Conservation (phyloP, 2,888 invertebrate genomes). For the Phrixothrix hirtus region DNA sequence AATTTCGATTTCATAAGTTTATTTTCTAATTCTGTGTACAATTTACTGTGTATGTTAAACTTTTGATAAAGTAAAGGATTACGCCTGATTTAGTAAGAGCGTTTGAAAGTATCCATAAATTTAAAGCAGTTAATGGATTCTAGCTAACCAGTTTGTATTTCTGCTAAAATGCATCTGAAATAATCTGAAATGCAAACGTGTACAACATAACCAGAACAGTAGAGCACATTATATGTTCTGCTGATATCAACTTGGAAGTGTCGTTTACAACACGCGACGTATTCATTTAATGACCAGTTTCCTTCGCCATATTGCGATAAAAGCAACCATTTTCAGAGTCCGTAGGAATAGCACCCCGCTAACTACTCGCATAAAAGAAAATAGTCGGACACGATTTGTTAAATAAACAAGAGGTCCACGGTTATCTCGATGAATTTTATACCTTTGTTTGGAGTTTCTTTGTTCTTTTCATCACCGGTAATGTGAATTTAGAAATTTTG, state of each 20-base stretch:
- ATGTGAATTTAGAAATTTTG: too few species aligned
- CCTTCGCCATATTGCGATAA: slow-evolving; percentile 36
- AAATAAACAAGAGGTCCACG: slow-evolving; percentile 34
- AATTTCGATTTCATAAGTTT: too few species aligned
- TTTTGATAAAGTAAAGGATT: too few species aligned
- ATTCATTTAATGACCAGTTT: slow-evolving; percentile 36
- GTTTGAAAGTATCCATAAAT: too few species aligned
- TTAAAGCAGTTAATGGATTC: too few species aligned
- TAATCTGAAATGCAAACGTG: too few species aligned
- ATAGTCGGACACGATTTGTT: slow-evolving; percentile 34
- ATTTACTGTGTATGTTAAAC: too few species aligned
- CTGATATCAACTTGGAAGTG: slow-evolving; percentile 30
- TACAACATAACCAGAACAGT: slow-evolving; percentile 12
- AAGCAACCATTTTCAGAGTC: slow-evolving; percentile 31
- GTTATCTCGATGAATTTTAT: slow-evolving; percentile 34
- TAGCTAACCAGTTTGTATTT: too few species aligned
- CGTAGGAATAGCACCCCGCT: slow-evolving; percentile 30
- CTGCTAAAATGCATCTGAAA: too few species aligned
- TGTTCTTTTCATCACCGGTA: slow-evolving; percentile 24
- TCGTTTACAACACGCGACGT: slow-evolving; percentile 35
- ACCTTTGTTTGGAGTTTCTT: slow-evolving; percentile 30
- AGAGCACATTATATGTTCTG: slow-evolving; percentile 22
- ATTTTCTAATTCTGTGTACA: too few species aligned
- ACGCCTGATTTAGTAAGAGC: too few species aligned
- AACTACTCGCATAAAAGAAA: slow-evolving; percentile 37